phyloP scores from a whole-genome alignment of 1,140 invertebrate species.

The Maniola jurtina region DNA sequence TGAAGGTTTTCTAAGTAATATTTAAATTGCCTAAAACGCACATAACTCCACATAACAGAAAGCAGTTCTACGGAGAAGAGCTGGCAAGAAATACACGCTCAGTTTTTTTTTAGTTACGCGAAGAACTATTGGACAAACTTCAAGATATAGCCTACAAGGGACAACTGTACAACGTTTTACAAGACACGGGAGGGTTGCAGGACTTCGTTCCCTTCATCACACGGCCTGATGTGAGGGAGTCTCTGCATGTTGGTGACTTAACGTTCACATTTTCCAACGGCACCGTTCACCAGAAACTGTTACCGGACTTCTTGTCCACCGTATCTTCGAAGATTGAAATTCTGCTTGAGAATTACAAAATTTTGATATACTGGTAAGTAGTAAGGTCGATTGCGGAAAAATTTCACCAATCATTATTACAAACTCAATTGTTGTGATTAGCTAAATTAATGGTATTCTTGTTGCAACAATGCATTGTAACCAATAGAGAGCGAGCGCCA shows the following conservation, averaged over 20 bases:
- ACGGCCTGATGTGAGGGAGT: slow-evolving; percentile 39
- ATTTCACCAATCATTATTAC: no score
- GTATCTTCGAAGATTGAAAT: slow-evolving; percentile 41
- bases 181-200: slow-evolving; percentile 31
- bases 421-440: no score
- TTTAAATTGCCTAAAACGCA: no score
- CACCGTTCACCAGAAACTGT: slow-evolving; percentile 33
- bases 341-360: slow-evolving; percentile 49
- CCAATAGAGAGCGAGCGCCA: no score
- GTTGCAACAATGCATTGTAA: no score
- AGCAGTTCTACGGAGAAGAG: no score
- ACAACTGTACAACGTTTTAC: slow-evolving; percentile 45
- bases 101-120: slow-evolving; percentile 48
- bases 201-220: slow-evolving; percentile 37
- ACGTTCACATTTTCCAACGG: slow-evolving; percentile 49
- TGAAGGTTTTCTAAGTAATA: no score
- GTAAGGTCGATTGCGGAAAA: no score
- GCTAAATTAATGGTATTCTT: no score
- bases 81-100: no score
- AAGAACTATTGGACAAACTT: slow-evolving; percentile 43
- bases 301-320: slow-evolving; percentile 41
- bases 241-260: slow-evolving; percentile 75
- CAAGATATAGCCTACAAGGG: slow-evolving; percentile 37
- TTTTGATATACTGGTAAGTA: slow-evolving; percentile 63
- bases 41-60: no score